Conservation (phyloP, 2,888 invertebrate genomes). For the Heliconius charithonia region DNA sequence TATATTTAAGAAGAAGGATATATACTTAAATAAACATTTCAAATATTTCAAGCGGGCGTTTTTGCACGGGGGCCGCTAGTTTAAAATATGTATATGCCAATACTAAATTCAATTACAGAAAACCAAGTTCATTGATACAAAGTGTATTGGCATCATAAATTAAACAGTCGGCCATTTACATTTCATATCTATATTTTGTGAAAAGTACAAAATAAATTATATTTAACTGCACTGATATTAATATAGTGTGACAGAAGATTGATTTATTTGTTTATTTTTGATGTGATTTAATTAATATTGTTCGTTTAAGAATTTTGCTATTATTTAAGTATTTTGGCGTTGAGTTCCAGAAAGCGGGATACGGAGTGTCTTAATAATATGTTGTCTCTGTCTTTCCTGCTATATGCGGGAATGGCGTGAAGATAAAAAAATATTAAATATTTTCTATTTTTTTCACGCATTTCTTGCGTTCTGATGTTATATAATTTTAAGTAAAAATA, state of each 20-base stretch:
- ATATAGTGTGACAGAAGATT: background rate
- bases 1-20: too few relatives aligned
- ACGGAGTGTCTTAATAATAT: background rate
- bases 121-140: background rate
- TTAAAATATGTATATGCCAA: background rate
- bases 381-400: background rate
- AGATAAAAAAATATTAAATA: background rate
- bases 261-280: constrained; percentile 4
- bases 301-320: background rate
- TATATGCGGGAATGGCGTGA: background rate
- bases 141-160: constrained; percentile 8
- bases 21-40: too few relatives aligned
- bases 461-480: too few relatives aligned
- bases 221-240: background rate
- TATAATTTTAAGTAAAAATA: too few relatives aligned
- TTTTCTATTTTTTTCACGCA: too few relatives aligned
- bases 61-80: too few relatives aligned
- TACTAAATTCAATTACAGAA: background rate
- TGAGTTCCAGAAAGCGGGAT: background rate
- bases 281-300: background rate
- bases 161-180: background rate
- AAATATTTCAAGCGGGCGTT: too few relatives aligned
- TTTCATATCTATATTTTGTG: background rate
- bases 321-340: background rate
- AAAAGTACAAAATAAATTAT: background rate